A percentile compares a stretch with the other conserved stretches of the same genome.
These are phyloP conservation scores for Malurus elegans DNA, from an alignment of 2,113 vertebrate genomes.

Conservation along the genomic window DNA sequence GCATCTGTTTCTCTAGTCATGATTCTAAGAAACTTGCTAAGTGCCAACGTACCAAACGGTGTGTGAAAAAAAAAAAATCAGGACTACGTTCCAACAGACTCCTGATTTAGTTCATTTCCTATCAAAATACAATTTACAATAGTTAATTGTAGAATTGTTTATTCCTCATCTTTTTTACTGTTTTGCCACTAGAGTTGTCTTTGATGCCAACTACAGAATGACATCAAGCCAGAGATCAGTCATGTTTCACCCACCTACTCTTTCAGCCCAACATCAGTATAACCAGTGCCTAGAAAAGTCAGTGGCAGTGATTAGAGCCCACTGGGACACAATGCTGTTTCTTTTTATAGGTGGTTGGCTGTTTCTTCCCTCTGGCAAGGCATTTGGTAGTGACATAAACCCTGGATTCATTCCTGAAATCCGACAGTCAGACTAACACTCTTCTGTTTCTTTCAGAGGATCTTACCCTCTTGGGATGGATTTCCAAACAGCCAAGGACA, in stretches of 20 bases:
- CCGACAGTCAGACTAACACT: not conserved
- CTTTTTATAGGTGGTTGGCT: not conserved
- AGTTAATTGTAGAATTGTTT: not conserved
- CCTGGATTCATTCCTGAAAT: slow-evolving; percentile 13
- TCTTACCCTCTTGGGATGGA: not conserved
- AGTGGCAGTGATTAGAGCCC: not conserved
- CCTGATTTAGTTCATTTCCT: not conserved
- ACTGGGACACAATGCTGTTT: not conserved
- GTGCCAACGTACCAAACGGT: not conserved
- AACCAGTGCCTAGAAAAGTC: not conserved
- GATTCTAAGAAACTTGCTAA: not conserved
- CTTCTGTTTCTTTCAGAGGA: slow-evolving; percentile 12
- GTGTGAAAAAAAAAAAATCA: not conserved
- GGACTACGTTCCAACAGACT: not conserved
- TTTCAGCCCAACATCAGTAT: not conserved
- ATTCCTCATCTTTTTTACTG: not conserved
- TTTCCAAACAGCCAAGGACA: slow-evolving; percentile 3
- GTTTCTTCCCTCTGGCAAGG: not conserved
- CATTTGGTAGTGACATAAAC: not conserved
- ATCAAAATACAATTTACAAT: not conserved
- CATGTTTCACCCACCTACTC: not conserved
- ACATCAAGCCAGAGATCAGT: not conserved
- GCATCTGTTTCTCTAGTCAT: not conserved
- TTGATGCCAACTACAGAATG: not conserved
- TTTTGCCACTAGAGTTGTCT: not conserved